phyloP scores from a whole-genome alignment of 2,888 invertebrate genomes.

The Leucophenga maculata region DNA sequence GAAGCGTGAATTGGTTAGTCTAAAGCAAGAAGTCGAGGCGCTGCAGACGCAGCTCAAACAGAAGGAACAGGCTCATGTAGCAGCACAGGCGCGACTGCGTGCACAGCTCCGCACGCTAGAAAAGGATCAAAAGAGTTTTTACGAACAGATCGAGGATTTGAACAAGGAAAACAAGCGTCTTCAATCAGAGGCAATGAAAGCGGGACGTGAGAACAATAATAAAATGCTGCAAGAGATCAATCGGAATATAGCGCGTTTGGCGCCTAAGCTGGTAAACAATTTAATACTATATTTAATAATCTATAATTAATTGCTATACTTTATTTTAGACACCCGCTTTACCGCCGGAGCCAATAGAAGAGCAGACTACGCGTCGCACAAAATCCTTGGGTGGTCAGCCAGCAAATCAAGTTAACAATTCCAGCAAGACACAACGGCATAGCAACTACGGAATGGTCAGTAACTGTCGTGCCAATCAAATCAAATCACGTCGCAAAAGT shows the following conservation, averaged over 20 bases:
- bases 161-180: constrained; percentile 79
- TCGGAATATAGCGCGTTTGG: constrained; percentile 75
- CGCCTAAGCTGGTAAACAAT: constrained; percentile 61
- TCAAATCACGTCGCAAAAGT: constrained; percentile 5
- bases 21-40: constrained; percentile 79
- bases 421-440: constrained; percentile 34
- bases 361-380: constrained; percentile 49
- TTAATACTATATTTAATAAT: too few species aligned
- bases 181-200: constrained; percentile 76
- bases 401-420: constrained; percentile 5
- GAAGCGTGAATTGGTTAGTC: constrained; percentile 78
- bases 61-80: constrained; percentile 83
- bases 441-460: constrained; percentile 19
- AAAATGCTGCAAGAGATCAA: constrained; percentile 85
- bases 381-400: constrained; percentile 37
- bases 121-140: constrained; percentile 79
- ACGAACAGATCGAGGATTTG: constrained; percentile 79
- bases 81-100: constrained; percentile 81
- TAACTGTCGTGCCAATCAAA: background rate
- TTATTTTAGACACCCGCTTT: background rate
- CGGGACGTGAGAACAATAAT: constrained; percentile 77
- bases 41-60: constrained; percentile 79
- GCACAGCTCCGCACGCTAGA: constrained; percentile 83
- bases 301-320: background rate
- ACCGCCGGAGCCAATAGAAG: constrained; percentile 27